Evolutionary conservation across 2,797 vertebrate genomes (phyloP), one percentile per base, ranked within the genome.

Genomic region (Sorex maritimensis): DNA sequence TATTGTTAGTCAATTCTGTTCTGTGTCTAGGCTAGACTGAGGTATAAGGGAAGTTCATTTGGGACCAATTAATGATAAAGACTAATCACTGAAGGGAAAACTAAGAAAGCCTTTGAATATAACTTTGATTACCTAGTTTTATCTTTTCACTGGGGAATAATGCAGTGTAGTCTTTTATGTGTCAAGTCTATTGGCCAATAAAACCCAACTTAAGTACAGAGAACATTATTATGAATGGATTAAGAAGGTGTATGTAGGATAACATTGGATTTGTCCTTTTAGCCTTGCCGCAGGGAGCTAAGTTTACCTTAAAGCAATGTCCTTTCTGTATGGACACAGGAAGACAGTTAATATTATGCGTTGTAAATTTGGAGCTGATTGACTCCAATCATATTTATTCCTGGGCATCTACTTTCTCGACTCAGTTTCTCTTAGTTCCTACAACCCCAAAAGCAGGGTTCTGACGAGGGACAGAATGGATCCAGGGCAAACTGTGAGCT

Each of bases 121-220:
- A 78, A 69, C 5, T 63, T n/a, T 73, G 55, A 77, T n/a, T 58
- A 34, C 21, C 6, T 67, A 65, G 21, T 8, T 89, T 77, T 83
- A 55, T 34, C 21, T 34, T 61, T 88, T 77, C 68, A 23, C 78
- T 24, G 71, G 75, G 38, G 4, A 85, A 81, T 46, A 85, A 58
- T 26, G 41, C 28, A 7, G 41, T 83, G 1, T 5, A 81, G 15
- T 83, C 5, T 2, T 87, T 58, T 67, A 79, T 17, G 24, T 34
- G 86, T 11, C 30, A 82, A 86, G 13, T 0, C 30, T 65, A 58
- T 8, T 79, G 17, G 34, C 3, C 17, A 81, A 68, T 78, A 34
- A 90, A 93, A 90, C 19, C 41, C 87, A 88, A 79, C 1, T 65
- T 88, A 52, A 9, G 10, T 41, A 55, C 17, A 90, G 88, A 72